Evolutionary conservation across 2,113 vertebrate species (phyloP).

Genomic region (Dicaeum eximium): DNA sequence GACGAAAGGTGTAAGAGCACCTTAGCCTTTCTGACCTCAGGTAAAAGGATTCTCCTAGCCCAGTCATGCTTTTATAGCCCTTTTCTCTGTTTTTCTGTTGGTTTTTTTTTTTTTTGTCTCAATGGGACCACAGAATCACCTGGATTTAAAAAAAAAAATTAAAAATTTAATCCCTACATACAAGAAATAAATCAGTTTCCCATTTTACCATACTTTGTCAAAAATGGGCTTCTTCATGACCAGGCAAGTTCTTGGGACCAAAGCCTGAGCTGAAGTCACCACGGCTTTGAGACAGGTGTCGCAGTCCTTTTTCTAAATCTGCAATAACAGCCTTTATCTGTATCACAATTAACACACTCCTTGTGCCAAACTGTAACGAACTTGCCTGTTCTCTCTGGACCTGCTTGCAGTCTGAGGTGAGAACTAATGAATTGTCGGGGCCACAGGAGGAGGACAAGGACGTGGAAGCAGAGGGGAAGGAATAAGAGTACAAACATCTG

Average conservation of each 20-base stretch:
- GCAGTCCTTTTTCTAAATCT: neutral
- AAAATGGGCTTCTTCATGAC: neutral
- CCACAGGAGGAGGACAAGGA: slow-evolving; percentile 35
- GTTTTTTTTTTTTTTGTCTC: neutral
- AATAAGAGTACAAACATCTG: neutral
- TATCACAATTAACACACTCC: slow-evolving; percentile 35
- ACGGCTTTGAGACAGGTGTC: neutral
- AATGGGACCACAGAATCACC: neutral
- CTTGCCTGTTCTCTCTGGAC: slow-evolving; percentile 10
- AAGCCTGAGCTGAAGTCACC: neutral
- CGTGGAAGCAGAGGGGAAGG: neutral
- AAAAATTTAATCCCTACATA: neutral
- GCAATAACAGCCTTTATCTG: slow-evolving; percentile 3
- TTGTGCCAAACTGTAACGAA: slow-evolving; percentile 6
- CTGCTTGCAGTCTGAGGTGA: slow-evolving; percentile 42
- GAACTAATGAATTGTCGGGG: slow-evolving; percentile 54
- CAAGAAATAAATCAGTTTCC: neutral
- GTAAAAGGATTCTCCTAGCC: neutral
- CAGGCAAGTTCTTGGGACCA: neutral
- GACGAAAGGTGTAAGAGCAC: neutral
- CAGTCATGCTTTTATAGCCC: neutral
- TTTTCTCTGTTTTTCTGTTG: neutral
- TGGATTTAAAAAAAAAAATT: neutral
- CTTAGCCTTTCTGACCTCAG: neutral
- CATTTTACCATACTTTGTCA: neutral